Base-by-base conservation (phyloP, 2,797 vertebrate species). In the Potorous gilbertii region DNA sequence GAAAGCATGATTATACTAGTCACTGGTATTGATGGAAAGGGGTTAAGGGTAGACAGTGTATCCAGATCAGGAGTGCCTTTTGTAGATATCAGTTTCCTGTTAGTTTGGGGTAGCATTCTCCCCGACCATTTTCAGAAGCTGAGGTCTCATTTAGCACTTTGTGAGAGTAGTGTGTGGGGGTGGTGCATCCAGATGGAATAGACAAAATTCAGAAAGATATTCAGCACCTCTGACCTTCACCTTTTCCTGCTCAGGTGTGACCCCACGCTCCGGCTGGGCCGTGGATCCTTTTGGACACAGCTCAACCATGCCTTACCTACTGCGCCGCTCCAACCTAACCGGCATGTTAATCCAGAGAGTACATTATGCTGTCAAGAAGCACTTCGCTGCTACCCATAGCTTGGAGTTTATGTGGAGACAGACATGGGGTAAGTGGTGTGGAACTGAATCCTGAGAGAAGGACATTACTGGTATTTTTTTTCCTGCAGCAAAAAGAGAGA, bases 381-480 rank as follows among this genome's bases (percentile, higher is more conserved):
- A 99, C 98, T 99, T 99, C 90, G 94, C 99, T 10, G 99, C 99
- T 96, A 99, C 99, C 2, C 99, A 98, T 96, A 99, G 98, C 97
- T 98, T 99, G 98, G 99, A 99, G 98, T 99, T 99, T 98, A 99
- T 99, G 99, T 99, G 99, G 99, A 99, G 99, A 98, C 99, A 99
- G 98, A 98, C 99, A 0, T 99, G 99, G 99, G 99, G 99, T 99
- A 98, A 98, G 98, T 91, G 97, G 59, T 27, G 87, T 94, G 56
- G 96, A 14, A 5, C 3, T 54, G 12, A 55, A 31, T 55, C 52
- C 31, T 21, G 10, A 27, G 56, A 54, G 12, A 13, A 1, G 28
- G 54, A 0, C 0, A 0, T 0, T 46, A 29, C 40, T 29, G 50
- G 34, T 13, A 54, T 34, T 34, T 55, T 54, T 54, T 5, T 31